Evolutionary conservation across 2,797 vertebrate species (phyloP).

Genomic region (Eulemur mongoz): DNA sequence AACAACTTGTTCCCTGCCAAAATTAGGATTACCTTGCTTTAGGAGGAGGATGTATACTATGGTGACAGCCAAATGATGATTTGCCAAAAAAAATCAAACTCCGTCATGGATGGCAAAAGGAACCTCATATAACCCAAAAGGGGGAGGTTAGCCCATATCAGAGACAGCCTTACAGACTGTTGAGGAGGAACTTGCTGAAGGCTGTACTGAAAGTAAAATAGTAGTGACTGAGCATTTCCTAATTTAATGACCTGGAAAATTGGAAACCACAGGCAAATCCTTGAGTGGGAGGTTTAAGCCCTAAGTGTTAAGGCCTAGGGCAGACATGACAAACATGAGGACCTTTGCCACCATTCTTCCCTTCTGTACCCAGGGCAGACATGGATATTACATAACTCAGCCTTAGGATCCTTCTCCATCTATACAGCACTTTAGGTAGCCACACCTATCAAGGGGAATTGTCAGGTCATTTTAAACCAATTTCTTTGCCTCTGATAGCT

Average conservation of each 20-base stretch:
- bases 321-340: background rate
- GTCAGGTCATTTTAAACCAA: background rate
- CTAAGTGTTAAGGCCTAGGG: background rate
- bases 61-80: slow-evolving; percentile 11
- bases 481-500: slow-evolving; percentile 9
- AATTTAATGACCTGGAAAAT: background rate
- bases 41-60: slow-evolving; percentile 5
- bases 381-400: background rate
- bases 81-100: slow-evolving; percentile 20
- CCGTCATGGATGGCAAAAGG: background rate
- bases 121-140: background rate
- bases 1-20: slow-evolving; percentile 41
- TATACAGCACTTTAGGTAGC: background rate
- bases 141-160: background rate
- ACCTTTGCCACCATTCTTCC: background rate
- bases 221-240: background rate
- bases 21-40: slow-evolving; percentile 62
- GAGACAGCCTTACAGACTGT: background rate
- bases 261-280: slow-evolving; percentile 14
- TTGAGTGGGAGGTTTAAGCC: background rate
- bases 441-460: background rate
- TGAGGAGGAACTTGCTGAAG: background rate
- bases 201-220: background rate
- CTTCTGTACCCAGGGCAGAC: background rate
- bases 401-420: background rate